Evolutionary conservation across 2,113 vertebrate genomes (phyloP).

Genomic region (Thunnus maccoyii): DNA sequence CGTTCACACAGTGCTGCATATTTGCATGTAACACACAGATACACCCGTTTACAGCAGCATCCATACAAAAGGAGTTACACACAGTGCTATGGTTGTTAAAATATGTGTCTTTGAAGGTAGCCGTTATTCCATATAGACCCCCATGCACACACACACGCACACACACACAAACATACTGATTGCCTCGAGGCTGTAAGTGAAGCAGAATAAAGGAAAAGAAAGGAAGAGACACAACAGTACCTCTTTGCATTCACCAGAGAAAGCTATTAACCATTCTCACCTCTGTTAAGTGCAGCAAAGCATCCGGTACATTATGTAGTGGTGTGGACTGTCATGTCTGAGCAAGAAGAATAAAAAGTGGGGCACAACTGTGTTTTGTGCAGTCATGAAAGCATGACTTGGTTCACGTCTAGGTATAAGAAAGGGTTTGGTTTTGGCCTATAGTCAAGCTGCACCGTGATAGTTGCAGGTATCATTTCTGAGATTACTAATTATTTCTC

Average conservation of each 20-base stretch:
- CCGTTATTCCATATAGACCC: not conserved
- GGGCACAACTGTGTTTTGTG: conserved; percentile 40
- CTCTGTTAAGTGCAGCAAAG: conserved; percentile 60
- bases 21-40: conserved; percentile 7
- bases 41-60: not conserved
- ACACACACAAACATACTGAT: not conserved
- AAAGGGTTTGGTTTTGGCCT: not conserved
- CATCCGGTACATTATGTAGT: conserved; percentile 41
- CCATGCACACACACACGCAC: not conserved
- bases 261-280: conserved; percentile 73
- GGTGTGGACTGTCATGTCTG: conserved; percentile 29
- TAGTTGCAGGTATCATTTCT: too few species aligned
- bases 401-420: not conserved
- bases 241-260: conserved; percentile 48
- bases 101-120: conserved; percentile 9
- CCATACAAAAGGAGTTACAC: not conserved
- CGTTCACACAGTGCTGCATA: not conserved
- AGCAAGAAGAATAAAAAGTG: conserved; percentile 52
- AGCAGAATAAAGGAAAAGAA: conserved; percentile 64
- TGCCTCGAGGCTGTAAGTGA: conserved; percentile 45
- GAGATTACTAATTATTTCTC: too few species aligned
- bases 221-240: conserved; percentile 39
- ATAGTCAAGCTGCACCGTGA: not conserved
- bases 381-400: conserved; percentile 16
- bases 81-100: not conserved